Evolutionary conservation across 1,140 invertebrate species (phyloP), one percentile per base, ranked within the genome.

Genomic region (Aradophagus sp.): DNA sequence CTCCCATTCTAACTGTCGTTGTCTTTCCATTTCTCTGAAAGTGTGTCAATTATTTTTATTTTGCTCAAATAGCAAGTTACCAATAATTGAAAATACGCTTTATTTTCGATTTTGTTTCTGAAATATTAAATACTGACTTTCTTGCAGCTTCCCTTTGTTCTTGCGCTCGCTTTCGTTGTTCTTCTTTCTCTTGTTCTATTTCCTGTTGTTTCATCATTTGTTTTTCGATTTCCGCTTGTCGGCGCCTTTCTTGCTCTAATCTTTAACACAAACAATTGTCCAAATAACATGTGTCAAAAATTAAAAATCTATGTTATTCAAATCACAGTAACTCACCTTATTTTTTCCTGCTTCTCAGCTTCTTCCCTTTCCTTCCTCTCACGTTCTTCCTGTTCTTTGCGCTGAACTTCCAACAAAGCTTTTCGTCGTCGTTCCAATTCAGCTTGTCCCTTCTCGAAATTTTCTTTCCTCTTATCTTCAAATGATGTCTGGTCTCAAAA

Each of bases 381-480:
- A 16, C 95, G 87, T 80, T 97, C 95, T 75, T 98, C 97, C 75
- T 93, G 89, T 77, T 96, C 96, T 78, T 95, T 93, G 72, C 93
- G 87, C 81, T 97, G 95, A 53, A 93, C 91, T 78, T 97, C 93
- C 52, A 93, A 84, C 1, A 98, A 81, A 23, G 96, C 89, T 78
- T 96, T 95, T 23, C 98, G 87, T 48, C 97, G 86, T 58, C 95
- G 87, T 78, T 99, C 97, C 34, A 99, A 85, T 86, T 99, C 98
- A 0, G 97, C 97, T 82, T 99, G 96, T 1, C 98, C 98, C 80
- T 97, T 96, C 53, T 98, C 97, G 87, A 96, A 97, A 85, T 99
- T 99, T 84, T 99, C 97, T 83, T 96, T 94, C 13, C 97, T 88
- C 82, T 96, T 95, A 83, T 99, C 97, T 84, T 99, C 97, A 86